These are phyloP conservation scores for Athalia cordata DNA, from an alignment of 2,888 invertebrate species.

Conservation along the genomic window DNA sequence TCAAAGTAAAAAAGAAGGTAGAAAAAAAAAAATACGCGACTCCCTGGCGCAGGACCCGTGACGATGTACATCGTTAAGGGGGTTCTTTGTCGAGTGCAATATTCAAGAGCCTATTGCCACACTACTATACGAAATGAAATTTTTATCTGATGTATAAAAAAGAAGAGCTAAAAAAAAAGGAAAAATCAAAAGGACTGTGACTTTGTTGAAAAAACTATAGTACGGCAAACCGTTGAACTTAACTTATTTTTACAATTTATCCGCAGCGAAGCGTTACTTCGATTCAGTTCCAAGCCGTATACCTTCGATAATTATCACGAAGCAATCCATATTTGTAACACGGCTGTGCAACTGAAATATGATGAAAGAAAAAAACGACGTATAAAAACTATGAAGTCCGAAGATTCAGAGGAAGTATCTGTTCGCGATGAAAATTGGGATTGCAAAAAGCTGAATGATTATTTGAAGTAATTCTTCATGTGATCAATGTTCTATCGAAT, in stretches of 20 bases:
- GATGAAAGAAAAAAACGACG: slow-evolving; percentile 64
- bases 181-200: too few relatives aligned
- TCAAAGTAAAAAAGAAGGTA: too few relatives aligned
- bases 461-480: slow-evolving; percentile 65
- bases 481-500: slow-evolving; percentile 47
- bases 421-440: slow-evolving; percentile 68
- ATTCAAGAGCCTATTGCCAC: too few relatives aligned
- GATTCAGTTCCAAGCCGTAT: slow-evolving; percentile 91
- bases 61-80: too few relatives aligned
- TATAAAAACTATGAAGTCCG: slow-evolving; percentile 51
- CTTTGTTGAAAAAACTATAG: too few relatives aligned
- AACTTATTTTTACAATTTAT: neutral
- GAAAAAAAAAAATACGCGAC: too few relatives aligned
- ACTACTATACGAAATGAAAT: too few relatives aligned
- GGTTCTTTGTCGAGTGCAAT: too few relatives aligned
- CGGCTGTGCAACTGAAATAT: slow-evolving; percentile 89
- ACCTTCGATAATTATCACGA: slow-evolving; percentile 87
- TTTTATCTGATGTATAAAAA: too few relatives aligned
- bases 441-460: slow-evolving; percentile 68
- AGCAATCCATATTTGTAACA: slow-evolving; percentile 91
- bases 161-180: too few relatives aligned
- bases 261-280: slow-evolving; percentile 84
- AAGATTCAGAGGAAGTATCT: slow-evolving; percentile 46
- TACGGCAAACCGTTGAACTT: neutral
- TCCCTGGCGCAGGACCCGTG: too few relatives aligned